phyloP scores from a whole-genome alignment of 2,113 vertebrate species.

The Scomber scombrus region DNA sequence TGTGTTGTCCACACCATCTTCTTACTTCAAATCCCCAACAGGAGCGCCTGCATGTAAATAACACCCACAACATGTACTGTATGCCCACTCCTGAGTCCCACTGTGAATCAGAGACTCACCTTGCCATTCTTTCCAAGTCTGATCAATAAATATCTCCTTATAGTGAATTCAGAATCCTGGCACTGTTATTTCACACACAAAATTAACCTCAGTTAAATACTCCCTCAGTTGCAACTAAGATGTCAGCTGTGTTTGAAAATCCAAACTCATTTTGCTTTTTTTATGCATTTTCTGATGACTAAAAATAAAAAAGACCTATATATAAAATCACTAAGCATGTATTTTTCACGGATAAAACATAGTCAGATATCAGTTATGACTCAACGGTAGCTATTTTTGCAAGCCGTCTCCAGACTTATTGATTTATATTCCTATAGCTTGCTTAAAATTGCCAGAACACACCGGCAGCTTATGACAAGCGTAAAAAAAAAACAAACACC shows the following conservation, averaged over 20 bases:
- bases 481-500: background rate
- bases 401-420: background rate
- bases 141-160: background rate
- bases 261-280: background rate
- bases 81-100: background rate
- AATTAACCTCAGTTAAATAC: background rate
- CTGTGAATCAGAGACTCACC: background rate
- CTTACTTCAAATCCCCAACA: constrained; percentile 18
- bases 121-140: background rate
- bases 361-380: constrained; percentile 16
- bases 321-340: constrained; percentile 2
- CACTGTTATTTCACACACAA: background rate
- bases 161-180: background rate
- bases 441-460: background rate
- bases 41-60: constrained; percentile 21
- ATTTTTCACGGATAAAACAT: background rate
- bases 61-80: constrained; percentile 9
- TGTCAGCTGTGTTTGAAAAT: constrained; percentile 4
- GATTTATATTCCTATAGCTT: constrained; percentile 5
- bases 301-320: background rate
- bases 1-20: constrained; percentile 21
- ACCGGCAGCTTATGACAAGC: background rate
- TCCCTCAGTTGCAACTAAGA: background rate
- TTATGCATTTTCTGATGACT: background rate
- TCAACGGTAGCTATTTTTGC: background rate